Evolutionary conservation across 2,113 vertebrate species (phyloP).

Genomic region (Neomonachus schauinslandi): DNA sequence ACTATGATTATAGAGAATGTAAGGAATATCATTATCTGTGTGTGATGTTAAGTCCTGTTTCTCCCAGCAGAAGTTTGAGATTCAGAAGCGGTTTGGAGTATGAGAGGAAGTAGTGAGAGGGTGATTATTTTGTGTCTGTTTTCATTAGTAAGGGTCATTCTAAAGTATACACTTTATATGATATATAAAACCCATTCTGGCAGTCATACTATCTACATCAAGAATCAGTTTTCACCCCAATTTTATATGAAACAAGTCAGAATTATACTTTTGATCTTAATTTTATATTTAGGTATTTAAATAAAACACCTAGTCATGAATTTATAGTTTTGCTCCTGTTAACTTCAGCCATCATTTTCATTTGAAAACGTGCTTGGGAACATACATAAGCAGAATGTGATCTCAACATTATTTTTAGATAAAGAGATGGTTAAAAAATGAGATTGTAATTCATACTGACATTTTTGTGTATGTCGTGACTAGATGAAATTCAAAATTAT

Average conservation of each 20-base stretch:
- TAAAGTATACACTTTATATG: not conserved
- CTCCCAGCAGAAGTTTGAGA: not conserved
- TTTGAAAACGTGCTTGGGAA: not conserved
- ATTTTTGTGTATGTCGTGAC: not conserved
- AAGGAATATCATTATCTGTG: not conserved
- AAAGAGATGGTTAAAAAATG: not conserved
- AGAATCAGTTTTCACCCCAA: not conserved
- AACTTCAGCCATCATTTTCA: not conserved
- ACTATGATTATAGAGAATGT: not conserved
- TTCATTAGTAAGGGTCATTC: constrained; percentile 1
- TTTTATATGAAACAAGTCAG: not conserved
- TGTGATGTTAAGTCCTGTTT: not conserved
- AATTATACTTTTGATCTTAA: not conserved
- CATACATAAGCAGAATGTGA: not conserved
- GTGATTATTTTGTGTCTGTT: not conserved
- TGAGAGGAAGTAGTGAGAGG: not conserved
- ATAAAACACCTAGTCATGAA: not conserved
- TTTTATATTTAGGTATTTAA: not conserved
- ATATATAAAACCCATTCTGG: not conserved
- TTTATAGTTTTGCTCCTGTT: not conserved
- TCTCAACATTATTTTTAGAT: not conserved
- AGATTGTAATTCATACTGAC: not conserved
- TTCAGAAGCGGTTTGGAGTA: not conserved
- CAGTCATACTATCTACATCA: not conserved
- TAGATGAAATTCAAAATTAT: not conserved